Base-by-base conservation (phyloP, 2,113 vertebrate genomes). In the Microcebus griseorufus region DNA sequence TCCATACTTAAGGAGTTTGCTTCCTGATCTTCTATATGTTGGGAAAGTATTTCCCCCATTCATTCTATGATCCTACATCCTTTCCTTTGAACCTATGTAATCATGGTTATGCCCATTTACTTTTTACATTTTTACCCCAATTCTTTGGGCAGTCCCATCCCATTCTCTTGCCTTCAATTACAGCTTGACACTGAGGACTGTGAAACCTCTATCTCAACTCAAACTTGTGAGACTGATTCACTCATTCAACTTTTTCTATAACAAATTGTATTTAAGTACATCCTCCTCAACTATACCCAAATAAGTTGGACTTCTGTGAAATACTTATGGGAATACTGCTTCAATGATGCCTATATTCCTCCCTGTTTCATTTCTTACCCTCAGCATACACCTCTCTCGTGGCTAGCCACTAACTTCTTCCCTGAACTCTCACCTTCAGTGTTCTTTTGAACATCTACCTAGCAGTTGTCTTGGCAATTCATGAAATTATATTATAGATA, bases 291-390 rank as follows among this genome's bases (percentile, higher is more conserved):
- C 9, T 25, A 69, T 42, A 22, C 60, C 20, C 55, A 64, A 20
- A 64, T 8, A 29, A 69, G 6, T 11, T 14, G 9, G n/a, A 37
- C 48, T 32, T 87, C 79, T 76, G 25, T 67, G 51, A 70, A 70
- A n/a, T 20, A n/a, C 3, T n/a, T 82, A 3, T 23, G 11, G 0
- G 20, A 55, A n/a, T n/a, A 5, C 7, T 4, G 17, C 18, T n/a
- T 70, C 9, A 42, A 0, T 34, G 16, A 42, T 51, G 2, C 2
- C 6, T 22, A 2, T 37, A 39, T 51, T 42, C 23, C 25, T 58
- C 10, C 10, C 25, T 75, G 45, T 37, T 48, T 37, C 14, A 29
- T 62, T 84, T 70, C 34, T 55, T n/a, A 67, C 11, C 17, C 23
- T 80, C 5, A 34, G 39, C 39, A n/a, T 17, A 81, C 5, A 84